Evolutionary conservation across 2,113 vertebrate species (phyloP), one percentile per base, ranked within the genome.

Genomic region (Suncus etruscus): DNA sequence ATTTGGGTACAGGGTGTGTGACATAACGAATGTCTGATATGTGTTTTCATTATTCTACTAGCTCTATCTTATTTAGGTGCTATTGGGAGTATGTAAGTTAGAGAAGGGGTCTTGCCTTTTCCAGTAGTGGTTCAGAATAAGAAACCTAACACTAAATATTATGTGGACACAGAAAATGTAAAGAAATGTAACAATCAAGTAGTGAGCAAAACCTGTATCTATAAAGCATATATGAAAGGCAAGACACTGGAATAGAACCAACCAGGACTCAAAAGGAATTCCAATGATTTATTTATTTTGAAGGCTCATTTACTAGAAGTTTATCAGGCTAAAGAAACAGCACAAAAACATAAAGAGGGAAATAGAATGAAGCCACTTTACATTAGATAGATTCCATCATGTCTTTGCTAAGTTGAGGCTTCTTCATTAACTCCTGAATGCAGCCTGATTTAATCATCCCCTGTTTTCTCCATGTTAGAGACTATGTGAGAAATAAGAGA

Each of bases 1-100:
- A 2, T 18, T 11, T 0, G 3, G 24, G 27, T 7, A 27, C 4
- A 22, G 14, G 47, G 10, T 7, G 12, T 24, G n/a, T 20, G 3
- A 12, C 29, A 18, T 29, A 66, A n/a, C 7, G 66, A 39, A 1
- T 63, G 54, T 39, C 65, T 5, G 68, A 8, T 66, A 54, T 27
- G 24, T 68, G 29, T 68, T 85, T 61, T 90, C 63, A 69, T 14
- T 86, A 0, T 24, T 50, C 22, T 22, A 4, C n/a, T 4, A 24
- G 11, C 29, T 3, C 39, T 7, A 5, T 65, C 24, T 5, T 2
- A 18, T 32, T 47, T 0, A 3, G 11, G 20, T 31, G 14, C n/a
- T 25, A 3, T 8, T 24, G 39, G 48, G 50, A 74, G 69, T 11
- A 24, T 81, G 16, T 1, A 16, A 39, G 3, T 54, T 27, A 15